Percentiles rank a stretch among this genome's conserved stretches.
These are phyloP conservation scores for Portunus trituberculatus DNA, from an alignment of 1,140 invertebrate genomes.

Conservation along the genomic window DNA sequence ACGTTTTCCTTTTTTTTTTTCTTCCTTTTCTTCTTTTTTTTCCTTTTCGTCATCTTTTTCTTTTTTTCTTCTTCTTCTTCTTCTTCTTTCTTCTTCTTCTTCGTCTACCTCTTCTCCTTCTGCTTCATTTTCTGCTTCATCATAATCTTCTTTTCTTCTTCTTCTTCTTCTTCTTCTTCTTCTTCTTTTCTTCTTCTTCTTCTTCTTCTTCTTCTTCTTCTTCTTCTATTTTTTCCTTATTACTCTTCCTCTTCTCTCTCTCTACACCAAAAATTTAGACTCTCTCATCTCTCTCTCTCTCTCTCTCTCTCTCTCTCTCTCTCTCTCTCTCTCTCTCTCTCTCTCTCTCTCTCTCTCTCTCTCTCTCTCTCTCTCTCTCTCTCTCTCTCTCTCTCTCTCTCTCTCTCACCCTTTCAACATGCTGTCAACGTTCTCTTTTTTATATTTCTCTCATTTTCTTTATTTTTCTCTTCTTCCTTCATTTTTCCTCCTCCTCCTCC, in stretches of 20 bases:
- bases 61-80: not conserved
- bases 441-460: not conserved
- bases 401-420: not conserved
- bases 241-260: too few relatives aligned
- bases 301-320: too few relatives aligned
- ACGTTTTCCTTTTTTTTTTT: too few relatives aligned
- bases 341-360: too few relatives aligned
- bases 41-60: not conserved
- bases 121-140: not conserved
- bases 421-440: too few relatives aligned
- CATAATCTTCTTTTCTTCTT: not conserved
- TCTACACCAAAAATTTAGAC: too few relatives aligned
- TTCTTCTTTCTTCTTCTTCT: not conserved
- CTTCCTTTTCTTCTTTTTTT: not conserved
- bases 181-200: not conserved
- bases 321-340: too few relatives aligned
- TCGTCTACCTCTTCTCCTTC: too few relatives aligned
- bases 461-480: not conserved
- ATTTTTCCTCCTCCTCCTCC: not conserved
- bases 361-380: not conserved
- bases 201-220: not conserved
- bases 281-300: too few relatives aligned
- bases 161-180: not conserved
- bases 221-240: not conserved
- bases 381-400: not conserved